These are phyloP conservation scores for Drosophila trapezifrons DNA, from an alignment of 1,140 invertebrate species.

Conservation along the genomic window DNA sequence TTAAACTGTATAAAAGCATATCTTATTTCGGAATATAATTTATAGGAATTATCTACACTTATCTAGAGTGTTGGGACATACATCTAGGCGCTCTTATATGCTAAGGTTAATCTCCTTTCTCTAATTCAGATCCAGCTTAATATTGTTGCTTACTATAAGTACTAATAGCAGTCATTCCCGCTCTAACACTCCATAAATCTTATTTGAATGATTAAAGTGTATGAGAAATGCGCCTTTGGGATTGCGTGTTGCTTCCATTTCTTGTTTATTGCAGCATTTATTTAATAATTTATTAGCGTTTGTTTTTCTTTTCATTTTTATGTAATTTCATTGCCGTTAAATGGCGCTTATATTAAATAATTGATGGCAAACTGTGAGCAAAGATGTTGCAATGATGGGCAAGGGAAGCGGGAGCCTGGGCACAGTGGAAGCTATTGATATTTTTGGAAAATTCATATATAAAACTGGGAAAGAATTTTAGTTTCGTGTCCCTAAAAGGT, in stretches of 20 bases:
- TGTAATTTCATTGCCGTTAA: constrained; percentile 59
- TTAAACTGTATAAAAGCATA: no score
- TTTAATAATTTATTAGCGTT: constrained; percentile 73
- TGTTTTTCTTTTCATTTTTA: constrained; percentile 57
- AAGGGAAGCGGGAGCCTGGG: constrained; percentile 27
- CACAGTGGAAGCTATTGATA: neutral
- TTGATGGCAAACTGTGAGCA: constrained; percentile 69
- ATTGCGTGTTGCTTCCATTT: constrained; percentile 1
- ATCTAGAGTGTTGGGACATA: no score
- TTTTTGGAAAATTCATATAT: no score
- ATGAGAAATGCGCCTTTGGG: constrained; percentile 6
- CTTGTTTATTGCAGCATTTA: constrained; percentile 67
- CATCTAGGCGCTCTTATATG: neutral
- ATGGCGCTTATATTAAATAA: constrained; percentile 68
- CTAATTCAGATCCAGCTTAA: no score
- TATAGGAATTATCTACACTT: no score
- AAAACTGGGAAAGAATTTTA: neutral
- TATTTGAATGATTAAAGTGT: constrained; percentile 18
- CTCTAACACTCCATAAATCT: neutral
- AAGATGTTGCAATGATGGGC: constrained; percentile 56
- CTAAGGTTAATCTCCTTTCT: no score
- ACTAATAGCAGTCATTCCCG: neutral
- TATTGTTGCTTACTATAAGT: neutral
- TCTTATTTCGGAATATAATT: no score
- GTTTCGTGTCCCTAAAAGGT: no score